Evolutionary conservation across 2,113 vertebrate genomes (phyloP).

Genomic region (Coregonus clupeaformis): DNA sequence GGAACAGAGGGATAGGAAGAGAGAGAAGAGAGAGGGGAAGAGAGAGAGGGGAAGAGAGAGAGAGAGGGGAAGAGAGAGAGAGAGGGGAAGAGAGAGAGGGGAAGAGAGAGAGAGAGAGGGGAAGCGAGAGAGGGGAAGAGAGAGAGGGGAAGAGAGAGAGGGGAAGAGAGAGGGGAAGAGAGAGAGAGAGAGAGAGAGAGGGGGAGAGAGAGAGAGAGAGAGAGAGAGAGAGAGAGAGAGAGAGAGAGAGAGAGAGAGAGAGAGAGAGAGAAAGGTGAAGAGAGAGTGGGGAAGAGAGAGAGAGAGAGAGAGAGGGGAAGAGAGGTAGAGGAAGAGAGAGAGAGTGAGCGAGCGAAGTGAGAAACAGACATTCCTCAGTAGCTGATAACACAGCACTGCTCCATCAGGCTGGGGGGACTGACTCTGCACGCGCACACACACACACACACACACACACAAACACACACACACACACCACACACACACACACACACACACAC

Average conservation of each 20-base stretch:
- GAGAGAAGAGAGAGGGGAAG: neutral
- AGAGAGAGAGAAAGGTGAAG: neutral
- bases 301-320: no score
- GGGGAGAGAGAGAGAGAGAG: neutral
- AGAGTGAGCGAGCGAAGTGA: no score
- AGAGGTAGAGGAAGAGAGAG: no score
- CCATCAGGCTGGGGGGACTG: no score
- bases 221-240: neutral
- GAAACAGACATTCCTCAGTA: no score
- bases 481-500: no score
- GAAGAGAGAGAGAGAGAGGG: neutral
- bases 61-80: neutral
- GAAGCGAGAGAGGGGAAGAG: neutral
- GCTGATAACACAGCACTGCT: no score
- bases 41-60: neutral
- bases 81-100: neutral
- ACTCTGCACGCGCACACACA: no score
- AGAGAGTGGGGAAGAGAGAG: no score
- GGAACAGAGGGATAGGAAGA: neutral
- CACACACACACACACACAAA: neutral
- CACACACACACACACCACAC: no score
- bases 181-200: neutral
- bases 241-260: constrained; percentile 9
- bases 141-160: constrained; percentile 1
- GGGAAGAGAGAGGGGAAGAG: no score